These are phyloP conservation scores for Drosophila lacicola DNA, from an alignment of 2,888 invertebrate species.

Conservation along the genomic window DNA sequence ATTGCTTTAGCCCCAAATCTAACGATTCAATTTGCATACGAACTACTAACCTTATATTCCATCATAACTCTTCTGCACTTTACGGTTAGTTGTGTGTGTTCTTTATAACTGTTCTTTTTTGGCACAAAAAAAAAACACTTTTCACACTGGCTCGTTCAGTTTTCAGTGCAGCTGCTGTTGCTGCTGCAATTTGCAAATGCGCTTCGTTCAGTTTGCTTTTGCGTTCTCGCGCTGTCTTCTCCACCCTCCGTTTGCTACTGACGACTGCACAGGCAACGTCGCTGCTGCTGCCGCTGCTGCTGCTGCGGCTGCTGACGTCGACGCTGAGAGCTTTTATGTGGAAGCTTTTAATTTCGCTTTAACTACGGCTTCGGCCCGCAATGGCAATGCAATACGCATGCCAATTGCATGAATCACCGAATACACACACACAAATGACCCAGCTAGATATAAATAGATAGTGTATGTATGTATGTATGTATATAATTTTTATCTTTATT, in stretches of 20 bases:
- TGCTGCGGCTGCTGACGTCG: not conserved
- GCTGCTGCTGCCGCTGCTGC: constrained; percentile 2
- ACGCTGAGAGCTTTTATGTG: constrained; percentile 1
- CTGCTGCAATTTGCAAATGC: too few relatives aligned
- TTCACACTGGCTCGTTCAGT: not conserved
- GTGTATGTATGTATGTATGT: constrained; percentile 6
- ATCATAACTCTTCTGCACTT: constrained; percentile 31
- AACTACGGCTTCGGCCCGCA: constrained; percentile 33
- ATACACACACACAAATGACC: constrained; percentile 22
- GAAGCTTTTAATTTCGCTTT: constrained; percentile 36
- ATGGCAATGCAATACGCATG: constrained; percentile 24
- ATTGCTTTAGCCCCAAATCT: constrained; percentile 8
- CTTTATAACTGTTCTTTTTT: constrained; percentile 8
- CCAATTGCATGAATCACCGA: constrained; percentile 34
- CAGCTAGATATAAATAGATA: constrained; percentile 12
- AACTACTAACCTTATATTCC: constrained; percentile 68
- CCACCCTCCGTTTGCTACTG: constrained; percentile 42
- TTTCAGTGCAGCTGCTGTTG: not conserved
- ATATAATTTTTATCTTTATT: constrained; percentile 64
- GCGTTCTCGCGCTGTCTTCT: not conserved
- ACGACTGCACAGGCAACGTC: constrained; percentile 25
- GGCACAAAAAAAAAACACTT: too few relatives aligned
- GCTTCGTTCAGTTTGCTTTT: too few relatives aligned
- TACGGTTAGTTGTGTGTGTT: not conserved
- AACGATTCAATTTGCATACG: constrained; percentile 38